Conservation (phyloP, 2,888 invertebrate genomes). For the Odontocerum albicorne region DNA sequence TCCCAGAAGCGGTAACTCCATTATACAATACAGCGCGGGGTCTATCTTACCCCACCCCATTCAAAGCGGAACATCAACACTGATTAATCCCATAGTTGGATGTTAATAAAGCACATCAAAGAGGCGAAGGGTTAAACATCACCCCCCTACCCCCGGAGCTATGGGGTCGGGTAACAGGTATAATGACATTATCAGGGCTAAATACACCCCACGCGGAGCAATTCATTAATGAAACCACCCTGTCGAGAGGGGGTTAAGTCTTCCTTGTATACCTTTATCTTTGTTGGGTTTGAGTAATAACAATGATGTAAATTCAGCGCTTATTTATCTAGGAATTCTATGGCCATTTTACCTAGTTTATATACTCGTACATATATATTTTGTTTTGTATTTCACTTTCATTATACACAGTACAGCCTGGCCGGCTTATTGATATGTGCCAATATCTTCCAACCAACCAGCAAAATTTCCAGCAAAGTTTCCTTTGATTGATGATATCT, state of each 20-base stretch:
- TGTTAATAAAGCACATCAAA: constrained; percentile 37
- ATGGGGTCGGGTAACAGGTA: constrained; percentile 34
- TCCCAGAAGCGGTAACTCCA: constrained; percentile 14
- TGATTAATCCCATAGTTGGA: constrained; percentile 36
- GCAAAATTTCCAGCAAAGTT: no score
- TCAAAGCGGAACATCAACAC: constrained; percentile 26
- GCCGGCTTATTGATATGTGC: no score
- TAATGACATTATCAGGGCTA: constrained; percentile 36
- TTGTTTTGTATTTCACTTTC: no score
- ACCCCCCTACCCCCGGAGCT: constrained; percentile 12
- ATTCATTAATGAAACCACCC: constrained; percentile 32
- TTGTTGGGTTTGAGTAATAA: no score
- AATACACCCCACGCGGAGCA: constrained; percentile 31
- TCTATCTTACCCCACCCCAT: constrained; percentile 18
- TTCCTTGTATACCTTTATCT: no score
- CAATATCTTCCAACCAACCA: no score
- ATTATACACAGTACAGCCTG: no score
- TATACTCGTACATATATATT: no score
- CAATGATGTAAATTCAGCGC: no score
- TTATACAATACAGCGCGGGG: constrained; percentile 23
- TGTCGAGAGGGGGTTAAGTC: background rate
- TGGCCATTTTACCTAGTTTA: no score
- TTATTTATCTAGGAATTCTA: no score
- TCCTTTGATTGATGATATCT: no score
- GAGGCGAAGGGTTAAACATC: constrained; percentile 26